Evolutionary conservation across 2,888 invertebrate species (phyloP).

Genomic region (Drosophila demipolita): DNA sequence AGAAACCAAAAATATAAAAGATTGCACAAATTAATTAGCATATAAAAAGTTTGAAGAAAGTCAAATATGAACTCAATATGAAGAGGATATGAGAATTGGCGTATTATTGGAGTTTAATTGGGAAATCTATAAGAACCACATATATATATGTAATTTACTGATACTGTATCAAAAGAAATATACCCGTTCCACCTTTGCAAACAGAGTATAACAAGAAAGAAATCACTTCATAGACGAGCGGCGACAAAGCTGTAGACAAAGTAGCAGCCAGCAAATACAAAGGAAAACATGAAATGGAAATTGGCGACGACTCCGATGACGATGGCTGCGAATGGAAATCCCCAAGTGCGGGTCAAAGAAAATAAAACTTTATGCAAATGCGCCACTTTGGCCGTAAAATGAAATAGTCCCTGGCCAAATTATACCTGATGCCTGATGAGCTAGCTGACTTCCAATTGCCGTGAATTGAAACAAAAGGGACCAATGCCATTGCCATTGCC

Average conservation of each 20-base stretch:
- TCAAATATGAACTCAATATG: too few relatives aligned
- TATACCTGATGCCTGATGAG: constrained; percentile 80
- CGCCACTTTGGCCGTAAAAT: constrained; percentile 80
- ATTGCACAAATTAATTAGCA: too few relatives aligned
- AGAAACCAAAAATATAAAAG: too few relatives aligned
- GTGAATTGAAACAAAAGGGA: constrained; percentile 79
- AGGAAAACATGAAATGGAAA: constrained; percentile 60
- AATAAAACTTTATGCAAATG: constrained; percentile 81
- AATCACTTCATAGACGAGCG: constrained; percentile 61
- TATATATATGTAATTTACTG: background rate
- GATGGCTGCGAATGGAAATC: constrained; percentile 55
- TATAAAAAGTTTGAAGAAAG: too few relatives aligned
- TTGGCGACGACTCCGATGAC: constrained; percentile 38
- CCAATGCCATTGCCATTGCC: background rate
- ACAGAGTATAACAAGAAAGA: constrained; percentile 6
- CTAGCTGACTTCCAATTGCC: constrained; percentile 73
- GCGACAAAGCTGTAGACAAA: constrained; percentile 59
- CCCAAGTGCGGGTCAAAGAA: constrained; percentile 81
- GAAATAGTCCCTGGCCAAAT: constrained; percentile 80
- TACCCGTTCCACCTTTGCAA: background rate
- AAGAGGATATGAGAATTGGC: background rate
- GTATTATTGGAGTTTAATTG: background rate
- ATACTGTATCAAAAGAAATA: background rate
- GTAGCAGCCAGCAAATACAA: constrained; percentile 56
- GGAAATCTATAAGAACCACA: background rate